Base-by-base conservation (phyloP, 2,888 invertebrate species). In the Melieria omissa region DNA sequence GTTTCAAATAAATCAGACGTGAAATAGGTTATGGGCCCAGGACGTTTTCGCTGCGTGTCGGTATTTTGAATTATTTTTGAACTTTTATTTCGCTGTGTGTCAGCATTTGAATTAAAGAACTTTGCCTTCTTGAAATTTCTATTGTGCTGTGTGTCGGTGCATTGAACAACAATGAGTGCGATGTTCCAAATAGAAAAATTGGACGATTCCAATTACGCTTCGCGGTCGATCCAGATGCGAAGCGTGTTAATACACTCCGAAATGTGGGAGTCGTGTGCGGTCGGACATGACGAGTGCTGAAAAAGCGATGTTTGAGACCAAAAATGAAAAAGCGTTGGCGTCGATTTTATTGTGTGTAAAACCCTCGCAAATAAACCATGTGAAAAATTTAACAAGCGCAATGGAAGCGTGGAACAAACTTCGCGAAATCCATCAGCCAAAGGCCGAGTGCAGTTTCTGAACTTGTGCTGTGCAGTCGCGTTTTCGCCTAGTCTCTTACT, bases 341-440 rank as follows among this genome's bases (percentile, higher is more conserved):
- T 57, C 57, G 16, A n/a, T 57, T 29, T 29, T 29, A 3, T 29
- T 29, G 14, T 14, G 14, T 3, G 16, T 14, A 5, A 61, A 61
- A 61, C 45, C 45, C 2, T 61, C 45, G 4, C 61, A 61, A 45
- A 45, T 45, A 44, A 44, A 45, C 5, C 4, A 45, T 44, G n/a
- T 61, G 7, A 45, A 45, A 9, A 41, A 45, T 12, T 14, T 61
- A 8, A n/a, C 42, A 61, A 42, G 61, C 45, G 14, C 14, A 10
- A 8, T 61, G 45, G n/a, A 14, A n/a, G 61, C 45, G 61, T 44
- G 61, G 61, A 61, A 45, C 46, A 45, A 45, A 8, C 8, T 61
- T 3, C 14, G 61, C 60, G 45, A 61, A 44, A 61, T 61, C 10
- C 45, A 61, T 45, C 44, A 61, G 45, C 61, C 16, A 2, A 16